Base-by-base conservation (phyloP, 2,113 vertebrate genomes). In the Bettongia penicillata region DNA sequence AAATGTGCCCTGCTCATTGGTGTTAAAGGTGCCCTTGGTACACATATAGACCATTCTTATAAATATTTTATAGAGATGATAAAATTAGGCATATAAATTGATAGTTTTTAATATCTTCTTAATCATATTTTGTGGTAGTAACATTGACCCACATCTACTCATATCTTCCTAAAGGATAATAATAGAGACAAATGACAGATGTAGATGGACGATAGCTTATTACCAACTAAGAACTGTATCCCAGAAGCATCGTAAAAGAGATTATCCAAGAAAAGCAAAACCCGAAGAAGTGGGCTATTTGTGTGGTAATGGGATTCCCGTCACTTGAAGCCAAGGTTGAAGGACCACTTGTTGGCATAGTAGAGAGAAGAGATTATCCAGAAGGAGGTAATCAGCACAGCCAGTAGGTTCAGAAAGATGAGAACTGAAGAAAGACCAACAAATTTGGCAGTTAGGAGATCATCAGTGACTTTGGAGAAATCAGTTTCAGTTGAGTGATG, bases 1-100 rank as follows among this genome's bases (percentile, higher is more conserved):
- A 43, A 84, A 84, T 43, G 68, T 84, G 22, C 31, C 68, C 37
- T 84, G n/a, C 68, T 84, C n/a, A 84, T 84, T 84, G 68, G 68
- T 5, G n/a, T 84, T 84, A 84, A 77, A 84, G 16, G n/a, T 84
- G 68, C n/a, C 68, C 68, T 84, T 84, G 68, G 68, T n/a, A 7
- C 68, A 43, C 37, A 84, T 43, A n/a, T 22, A 84, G n/a, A 84
- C n/a, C 16, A n/a, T 84, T 84, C 37, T 84, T 84, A 43, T 84
- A 84, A 84, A 84, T 84, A 84, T 84, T 84, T 84, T 84, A 84
- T 43, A 43, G 68, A 84, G 68, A 43, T 84, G n/a, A 84, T 43
- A 84, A 84, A 84, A 84, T 84, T 84, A n/a, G 68, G 68, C 68
- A 84, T 84, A 84, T n/a, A n/a, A 84, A 84, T 84, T 43, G n/a